Conservation (phyloP, 2,797 vertebrate genomes). For the Tauraco hartlaubi region DNA sequence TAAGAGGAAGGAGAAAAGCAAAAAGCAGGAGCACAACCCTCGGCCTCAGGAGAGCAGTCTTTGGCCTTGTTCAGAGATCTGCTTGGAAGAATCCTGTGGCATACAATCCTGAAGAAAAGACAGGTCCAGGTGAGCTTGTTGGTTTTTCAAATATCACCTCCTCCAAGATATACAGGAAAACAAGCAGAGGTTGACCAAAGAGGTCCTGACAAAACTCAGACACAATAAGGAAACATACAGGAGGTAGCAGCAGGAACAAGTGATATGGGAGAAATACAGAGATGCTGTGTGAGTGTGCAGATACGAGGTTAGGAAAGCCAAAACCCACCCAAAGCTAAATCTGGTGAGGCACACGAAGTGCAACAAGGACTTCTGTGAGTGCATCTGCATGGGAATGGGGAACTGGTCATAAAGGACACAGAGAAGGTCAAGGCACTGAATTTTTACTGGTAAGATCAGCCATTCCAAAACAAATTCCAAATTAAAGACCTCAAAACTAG, state of each 20-base stretch:
- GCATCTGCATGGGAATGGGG: neutral
- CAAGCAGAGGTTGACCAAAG: neutral
- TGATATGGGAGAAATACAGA: neutral
- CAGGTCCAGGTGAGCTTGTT: rapidly evolving
- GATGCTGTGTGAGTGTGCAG: neutral
- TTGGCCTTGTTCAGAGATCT: neutral
- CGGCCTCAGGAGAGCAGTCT: neutral
- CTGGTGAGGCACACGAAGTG: neutral
- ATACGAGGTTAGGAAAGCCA: neutral
- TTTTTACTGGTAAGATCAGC: neutral
- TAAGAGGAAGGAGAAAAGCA: neutral
- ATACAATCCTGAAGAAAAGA: neutral
- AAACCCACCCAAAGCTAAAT: neutral
- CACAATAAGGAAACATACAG: neutral
- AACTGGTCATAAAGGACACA: neutral
- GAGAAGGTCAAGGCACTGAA: neutral
- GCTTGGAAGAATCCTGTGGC: neutral
- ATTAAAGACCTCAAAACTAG: neutral
- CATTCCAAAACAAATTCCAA: neutral
- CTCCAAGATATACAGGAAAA: neutral
- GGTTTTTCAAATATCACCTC: neutral
- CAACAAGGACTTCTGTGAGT: neutral
- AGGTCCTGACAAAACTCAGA: neutral
- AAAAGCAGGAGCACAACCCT: neutral
- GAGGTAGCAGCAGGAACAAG: neutral